Conservation (phyloP, 2,113 vertebrate species). For the Ailurus styani region DNA sequence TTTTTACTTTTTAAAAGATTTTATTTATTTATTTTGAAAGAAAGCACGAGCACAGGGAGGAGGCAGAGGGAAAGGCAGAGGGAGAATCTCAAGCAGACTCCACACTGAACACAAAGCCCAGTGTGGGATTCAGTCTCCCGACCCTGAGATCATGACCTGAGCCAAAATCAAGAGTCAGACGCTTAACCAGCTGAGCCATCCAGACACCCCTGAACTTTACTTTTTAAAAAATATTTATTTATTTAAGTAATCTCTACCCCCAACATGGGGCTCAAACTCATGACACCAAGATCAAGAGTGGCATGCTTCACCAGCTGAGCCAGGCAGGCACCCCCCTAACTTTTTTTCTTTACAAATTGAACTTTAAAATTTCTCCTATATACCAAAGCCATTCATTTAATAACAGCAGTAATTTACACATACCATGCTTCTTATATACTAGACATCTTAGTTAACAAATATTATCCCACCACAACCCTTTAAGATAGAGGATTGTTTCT, state of each 20-base stretch:
- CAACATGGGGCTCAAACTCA: neutral
- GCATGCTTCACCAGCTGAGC: neutral
- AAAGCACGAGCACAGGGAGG: neutral
- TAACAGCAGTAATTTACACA: neutral
- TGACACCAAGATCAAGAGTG: neutral
- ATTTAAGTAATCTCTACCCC: neutral
- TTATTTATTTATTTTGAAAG: neutral
- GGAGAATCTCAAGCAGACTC: neutral
- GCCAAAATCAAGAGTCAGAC: neutral
- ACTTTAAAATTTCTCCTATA: neutral
- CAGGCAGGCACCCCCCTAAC: neutral
- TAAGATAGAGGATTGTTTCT: neutral
- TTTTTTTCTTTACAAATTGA: neutral
- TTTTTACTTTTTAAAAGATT: neutral
- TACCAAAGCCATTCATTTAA: neutral
- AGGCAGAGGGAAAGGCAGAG: neutral
- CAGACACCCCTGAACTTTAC: neutral
- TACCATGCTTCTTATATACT: neutral
- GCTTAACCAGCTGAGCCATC: neutral
- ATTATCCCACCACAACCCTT: neutral
- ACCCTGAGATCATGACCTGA: neutral
- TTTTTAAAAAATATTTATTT: neutral
- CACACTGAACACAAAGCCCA: neutral
- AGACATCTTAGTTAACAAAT: fast-evolving
- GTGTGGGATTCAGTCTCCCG: neutral